Conservation (phyloP, 2,797 vertebrate species). For the Pygocentrus nattereri region DNA sequence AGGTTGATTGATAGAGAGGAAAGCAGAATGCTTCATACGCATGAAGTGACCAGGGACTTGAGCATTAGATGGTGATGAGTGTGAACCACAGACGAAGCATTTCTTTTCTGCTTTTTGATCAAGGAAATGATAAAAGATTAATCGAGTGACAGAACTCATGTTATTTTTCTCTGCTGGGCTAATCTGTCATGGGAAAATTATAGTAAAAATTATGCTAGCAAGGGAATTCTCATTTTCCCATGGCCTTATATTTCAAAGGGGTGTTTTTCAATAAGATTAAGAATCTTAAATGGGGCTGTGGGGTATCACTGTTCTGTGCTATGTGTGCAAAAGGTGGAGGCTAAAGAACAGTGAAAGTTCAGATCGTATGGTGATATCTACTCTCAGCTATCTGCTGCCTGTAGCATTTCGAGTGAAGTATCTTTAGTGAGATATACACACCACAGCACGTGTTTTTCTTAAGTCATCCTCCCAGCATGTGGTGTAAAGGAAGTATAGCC, state of each 20-base stretch:
- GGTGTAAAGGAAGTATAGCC: constrained; percentile 40
- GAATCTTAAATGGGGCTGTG: constrained; percentile 6
- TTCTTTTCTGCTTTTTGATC: constrained; percentile 34
- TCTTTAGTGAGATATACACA: constrained; percentile 21
- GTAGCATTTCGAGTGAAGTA: constrained; percentile 29
- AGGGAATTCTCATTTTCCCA: background rate
- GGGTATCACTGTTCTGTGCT: background rate
- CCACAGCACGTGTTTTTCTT: constrained; percentile 15
- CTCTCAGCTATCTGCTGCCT: constrained; percentile 16
- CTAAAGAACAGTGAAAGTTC: constrained; percentile 5
- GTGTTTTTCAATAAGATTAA: background rate
- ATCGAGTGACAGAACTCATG: background rate
- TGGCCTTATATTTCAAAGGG: constrained; percentile 12
- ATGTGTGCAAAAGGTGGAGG: constrained; percentile 16
- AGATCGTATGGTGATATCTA: constrained; percentile 18
- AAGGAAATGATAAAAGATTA: constrained; percentile 29
- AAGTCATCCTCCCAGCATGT: constrained; percentile 49
- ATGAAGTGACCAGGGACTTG: background rate
- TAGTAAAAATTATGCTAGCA: constrained; percentile 9
- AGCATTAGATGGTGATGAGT: background rate
- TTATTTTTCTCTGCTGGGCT: constrained; percentile 21
- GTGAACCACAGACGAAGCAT: constrained; percentile 8
- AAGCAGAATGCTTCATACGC: no score
- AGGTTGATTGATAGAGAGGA: no score
- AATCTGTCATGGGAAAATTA: constrained; percentile 29